Base-by-base conservation (phyloP, 2,888 invertebrate species). In the Acanthosepion lycidas region DNA sequence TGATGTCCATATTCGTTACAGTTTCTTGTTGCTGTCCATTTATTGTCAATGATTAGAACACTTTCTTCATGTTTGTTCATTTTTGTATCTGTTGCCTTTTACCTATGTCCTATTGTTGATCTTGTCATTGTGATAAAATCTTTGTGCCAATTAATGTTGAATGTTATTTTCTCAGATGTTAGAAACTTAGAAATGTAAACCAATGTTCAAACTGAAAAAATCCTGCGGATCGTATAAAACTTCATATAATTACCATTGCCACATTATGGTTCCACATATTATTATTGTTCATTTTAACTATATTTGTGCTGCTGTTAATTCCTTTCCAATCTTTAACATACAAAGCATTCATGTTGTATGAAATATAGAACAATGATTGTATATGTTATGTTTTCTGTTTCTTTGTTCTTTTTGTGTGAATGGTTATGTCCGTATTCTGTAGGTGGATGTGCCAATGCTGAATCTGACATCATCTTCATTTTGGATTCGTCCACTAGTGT, bases 401-500 rank as follows among this genome's bases (percentile, higher is more conserved):
- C n/a, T 12, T 15, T 78, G n/a, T 78, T 78, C n/a, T 78, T 18
- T 9, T 6, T 26, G n/a, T 26, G 49, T 92, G 92, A 92, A 33
- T 49, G 51, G 49, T 92, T 92, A 92, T 92, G 49, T 51, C 51
- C 28, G 20, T 92, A 51, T 92, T 92, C 48, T 92, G 4, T 96
- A 92, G 92, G 92, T 92, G 92, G 51, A 48, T 92, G 92, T 92
- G 48, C 49, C 92, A 51, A 28, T 91, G 94, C 96, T 18, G 94
- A 95, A 91, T 95, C 96, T 94, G 97, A 97, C 95, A 95, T 97
- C 26, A 96, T 96, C 59, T 96, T 97, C 94, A 95, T 97, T 53
- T 95, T 97, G 94, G 97, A 97, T 94, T 95, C 97, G 9, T 97
- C 97, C 28, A 96, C 96, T 51, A 96, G 96, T 96, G 96, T 96